Base-by-base conservation (phyloP, 2,797 vertebrate species). In the Lagodon rhomboides region DNA sequence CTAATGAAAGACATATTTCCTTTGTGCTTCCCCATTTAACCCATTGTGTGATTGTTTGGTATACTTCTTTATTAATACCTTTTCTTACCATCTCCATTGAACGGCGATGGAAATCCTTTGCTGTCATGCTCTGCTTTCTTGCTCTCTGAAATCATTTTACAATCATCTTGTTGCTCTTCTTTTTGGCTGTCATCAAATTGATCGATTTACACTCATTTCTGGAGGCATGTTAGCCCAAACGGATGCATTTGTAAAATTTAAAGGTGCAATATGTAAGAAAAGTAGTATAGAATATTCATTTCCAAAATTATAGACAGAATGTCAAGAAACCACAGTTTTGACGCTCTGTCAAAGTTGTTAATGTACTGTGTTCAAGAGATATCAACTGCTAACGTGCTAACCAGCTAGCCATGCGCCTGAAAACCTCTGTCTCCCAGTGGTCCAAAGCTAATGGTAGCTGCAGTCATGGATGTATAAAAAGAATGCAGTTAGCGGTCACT, bases 71-170 rank as follows among this genome's bases (percentile, higher is more conserved):
- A 27, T 75, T 44, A 55, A 5, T 77, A 73, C 51, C 53, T 80
- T 67, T 74, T 73, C 61, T 83, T 61, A 53, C 58, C 56, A 56
- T 75, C 30, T 72, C 46, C 38, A 54, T 75, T 81, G 63, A 89
- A 83, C 76, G 50, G 49, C 12, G 3, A 54, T 54, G 41, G 43
- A 78, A 75, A 77, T 49, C 67, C 34, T 73, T 65, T 61, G 70
- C 68, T 86, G 58, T 59, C 66, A 61, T 85, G 65, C 65, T 87
- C 51, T 67, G 82, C 85, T 87, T 79, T 77, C 27, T 64, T 69
- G 38, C 64, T 68, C 30, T 53, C 51, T 73, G 68, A 60, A 23
- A 58, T 54, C 67, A 68, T 69, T 83, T 46, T 66, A 34, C 44
- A 41, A 50, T 47, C 59, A 72, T 64, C 25, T 41, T 84, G 69